phyloP scores from a whole-genome alignment of 2,113 vertebrate genomes.

The Nymphicus hollandicus region DNA sequence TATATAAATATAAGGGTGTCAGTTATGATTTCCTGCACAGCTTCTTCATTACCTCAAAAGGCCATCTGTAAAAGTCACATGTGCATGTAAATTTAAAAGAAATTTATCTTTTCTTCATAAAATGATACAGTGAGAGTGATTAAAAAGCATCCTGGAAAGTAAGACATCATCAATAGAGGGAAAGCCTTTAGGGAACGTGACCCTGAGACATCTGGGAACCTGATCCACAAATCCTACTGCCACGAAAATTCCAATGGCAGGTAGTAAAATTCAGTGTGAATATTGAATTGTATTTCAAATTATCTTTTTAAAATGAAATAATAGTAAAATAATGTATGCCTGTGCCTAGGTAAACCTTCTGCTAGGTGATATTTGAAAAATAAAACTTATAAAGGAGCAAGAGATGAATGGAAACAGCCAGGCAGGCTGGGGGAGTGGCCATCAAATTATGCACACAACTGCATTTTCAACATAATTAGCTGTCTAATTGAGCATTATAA shows the following conservation, averaged over 20 bases:
- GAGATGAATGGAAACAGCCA: not conserved
- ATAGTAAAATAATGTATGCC: not conserved
- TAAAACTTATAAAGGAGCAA: not conserved
- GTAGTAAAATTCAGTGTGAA: not conserved
- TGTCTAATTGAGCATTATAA: slow-evolving; percentile 65
- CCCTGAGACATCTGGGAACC: not conserved
- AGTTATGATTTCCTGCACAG: not conserved
- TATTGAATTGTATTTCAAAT: not conserved
- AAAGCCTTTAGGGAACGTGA: not conserved
- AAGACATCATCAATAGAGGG: not conserved
- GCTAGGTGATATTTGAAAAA: not conserved
- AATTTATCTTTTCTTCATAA: not conserved
- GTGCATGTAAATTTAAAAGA: not conserved
- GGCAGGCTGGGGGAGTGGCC: slow-evolving; percentile 16
- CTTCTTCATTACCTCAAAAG: not conserved
- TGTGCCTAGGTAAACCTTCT: not conserved
- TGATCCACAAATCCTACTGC: not conserved
- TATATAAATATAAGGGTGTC: not conserved
- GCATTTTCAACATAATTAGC: slow-evolving; percentile 69
- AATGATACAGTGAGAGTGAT: not conserved
- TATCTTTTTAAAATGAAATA: not conserved
- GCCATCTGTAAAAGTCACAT: not conserved
- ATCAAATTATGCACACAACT: slow-evolving; percentile 13
- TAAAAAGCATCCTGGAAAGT: not conserved
- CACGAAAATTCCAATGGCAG: not conserved